Base-by-base conservation (phyloP, 2,113 vertebrate species). In the Muntiacus muntjak region DNA sequence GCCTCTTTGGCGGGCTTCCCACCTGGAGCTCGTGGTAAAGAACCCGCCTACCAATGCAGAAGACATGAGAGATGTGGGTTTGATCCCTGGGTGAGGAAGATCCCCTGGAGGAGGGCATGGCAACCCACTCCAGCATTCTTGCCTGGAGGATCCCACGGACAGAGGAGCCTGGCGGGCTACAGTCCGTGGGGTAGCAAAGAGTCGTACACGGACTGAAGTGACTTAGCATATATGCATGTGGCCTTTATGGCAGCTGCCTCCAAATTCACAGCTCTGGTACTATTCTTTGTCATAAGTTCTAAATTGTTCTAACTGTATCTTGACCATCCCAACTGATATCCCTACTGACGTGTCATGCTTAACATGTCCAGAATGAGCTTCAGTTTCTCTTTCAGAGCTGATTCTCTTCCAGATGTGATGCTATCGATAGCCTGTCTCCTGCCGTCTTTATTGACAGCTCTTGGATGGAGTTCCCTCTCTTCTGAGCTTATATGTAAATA, bases 161-260 rank as follows among this genome's bases (percentile, higher is more conserved):
- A 36, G 64, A 21, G 64, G n/a, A 71, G n/a, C 64, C 64, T 36
- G 64, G n/a, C 36, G 64, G 17, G n/a, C 64, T 21, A 1, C 19
- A 23, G 19, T 23, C n/a, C 67, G 12, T 0, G 67, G 67, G n/a
- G 67, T 71, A 5, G 19, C n/a, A 25, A 4, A 64, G 67, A 40
- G 19, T 12, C 0, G 0, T 0, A 12, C 36, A 13, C 10, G 1
- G n/a, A 11, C 19, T 3, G 10, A 74, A 40, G 67, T 2, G 19
- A 40, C 67, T 74, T 74, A 13, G 67, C 67, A 0, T 74, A 0
- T 40, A 3, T 25, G 67, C 0, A 0, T 45, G 23, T 82, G 78
- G 17, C 9, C 23, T 86, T 30, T 5, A 0, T 17, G 40, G 78
- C 19, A 23, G 40, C 55, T 13, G 60, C 33, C 26, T 58, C 87